These are phyloP conservation scores for Chamaea fasciata DNA, from an alignment of 2,113 vertebrate species.

Conservation along the genomic window DNA sequence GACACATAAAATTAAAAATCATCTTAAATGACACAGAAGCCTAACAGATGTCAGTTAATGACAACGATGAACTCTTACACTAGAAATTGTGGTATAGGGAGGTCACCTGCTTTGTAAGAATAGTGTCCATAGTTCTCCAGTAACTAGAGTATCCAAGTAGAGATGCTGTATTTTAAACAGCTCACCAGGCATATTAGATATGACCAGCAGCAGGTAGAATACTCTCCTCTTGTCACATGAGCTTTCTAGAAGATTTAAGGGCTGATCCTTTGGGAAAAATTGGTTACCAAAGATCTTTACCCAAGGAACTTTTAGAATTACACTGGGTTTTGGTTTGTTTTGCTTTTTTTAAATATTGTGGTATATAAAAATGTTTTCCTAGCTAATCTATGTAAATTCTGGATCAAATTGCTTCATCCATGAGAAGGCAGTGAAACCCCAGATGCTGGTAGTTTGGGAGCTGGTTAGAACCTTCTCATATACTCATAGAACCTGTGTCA, in stretches of 20 bases:
- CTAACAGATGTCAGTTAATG: not conserved
- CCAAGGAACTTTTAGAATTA: not conserved
- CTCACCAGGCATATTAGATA: not conserved
- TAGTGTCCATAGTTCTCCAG: not conserved
- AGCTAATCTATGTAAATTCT: not conserved
- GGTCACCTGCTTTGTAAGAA: not conserved
- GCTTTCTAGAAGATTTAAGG: not conserved
- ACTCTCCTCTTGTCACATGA: not conserved
- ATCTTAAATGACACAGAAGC: not conserved
- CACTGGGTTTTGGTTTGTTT: not conserved
- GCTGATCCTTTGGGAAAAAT: not conserved
- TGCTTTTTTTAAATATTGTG: not conserved
- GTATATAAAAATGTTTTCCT: not conserved
- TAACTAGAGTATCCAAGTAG: not conserved
- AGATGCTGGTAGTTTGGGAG: not conserved
- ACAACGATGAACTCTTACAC: not conserved
- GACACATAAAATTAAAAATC: not conserved
- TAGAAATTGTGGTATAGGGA: not conserved
- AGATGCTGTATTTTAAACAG: not conserved
- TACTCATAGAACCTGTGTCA: not conserved
- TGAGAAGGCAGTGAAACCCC: not conserved
- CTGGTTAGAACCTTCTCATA: not conserved
- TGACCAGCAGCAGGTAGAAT: not conserved
- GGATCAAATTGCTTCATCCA: not conserved
- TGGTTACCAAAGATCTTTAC: not conserved